Evolutionary conservation across 2,113 vertebrate species (phyloP).

Genomic region (Forbesichthys agassizii): DNA sequence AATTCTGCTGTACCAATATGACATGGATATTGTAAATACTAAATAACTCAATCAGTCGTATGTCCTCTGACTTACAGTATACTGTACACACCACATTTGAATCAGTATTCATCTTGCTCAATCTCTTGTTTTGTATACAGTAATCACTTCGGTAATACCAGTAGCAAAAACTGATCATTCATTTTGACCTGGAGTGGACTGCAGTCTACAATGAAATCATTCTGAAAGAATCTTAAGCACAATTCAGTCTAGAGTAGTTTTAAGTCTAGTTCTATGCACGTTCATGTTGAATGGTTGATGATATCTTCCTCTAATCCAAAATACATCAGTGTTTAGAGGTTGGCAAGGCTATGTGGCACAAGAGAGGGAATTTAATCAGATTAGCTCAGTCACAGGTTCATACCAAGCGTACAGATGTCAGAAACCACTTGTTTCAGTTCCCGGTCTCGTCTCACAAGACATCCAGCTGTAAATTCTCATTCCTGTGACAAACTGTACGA

Average conservation of each 20-base stretch:
- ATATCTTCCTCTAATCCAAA: slow-evolving; percentile 22
- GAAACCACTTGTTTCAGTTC: too few relatives aligned
- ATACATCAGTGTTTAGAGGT: slow-evolving; percentile 23
- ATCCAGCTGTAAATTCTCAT: background rate
- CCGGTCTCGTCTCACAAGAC: background rate
- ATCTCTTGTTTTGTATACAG: slow-evolving; percentile 48
- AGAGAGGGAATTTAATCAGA: slow-evolving; percentile 26
- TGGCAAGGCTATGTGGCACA: slow-evolving; percentile 12
- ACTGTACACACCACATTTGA: slow-evolving; percentile 46
- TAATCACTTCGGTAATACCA: slow-evolving; percentile 26
- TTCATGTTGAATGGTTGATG: slow-evolving; percentile 49
- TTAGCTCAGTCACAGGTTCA: slow-evolving; percentile 4
- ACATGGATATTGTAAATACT: slow-evolving; percentile 83
- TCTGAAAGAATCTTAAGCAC: slow-evolving; percentile 61
- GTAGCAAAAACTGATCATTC: slow-evolving; percentile 30
- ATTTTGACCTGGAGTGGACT: background rate
- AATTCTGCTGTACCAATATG: slow-evolving; percentile 82
- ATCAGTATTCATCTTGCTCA: slow-evolving; percentile 60
- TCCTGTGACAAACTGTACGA: slow-evolving; percentile 3
- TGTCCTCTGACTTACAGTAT: slow-evolving; percentile 58
- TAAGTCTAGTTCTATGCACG: slow-evolving; percentile 67
- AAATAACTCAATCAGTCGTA: slow-evolving; percentile 64
- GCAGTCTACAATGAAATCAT: too few relatives aligned
- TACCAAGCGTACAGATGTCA: background rate
- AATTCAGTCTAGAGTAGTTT: slow-evolving; percentile 48